phyloP scores from a whole-genome alignment of 1,140 invertebrate genomes.

The Rhopalosiphum padi region DNA sequence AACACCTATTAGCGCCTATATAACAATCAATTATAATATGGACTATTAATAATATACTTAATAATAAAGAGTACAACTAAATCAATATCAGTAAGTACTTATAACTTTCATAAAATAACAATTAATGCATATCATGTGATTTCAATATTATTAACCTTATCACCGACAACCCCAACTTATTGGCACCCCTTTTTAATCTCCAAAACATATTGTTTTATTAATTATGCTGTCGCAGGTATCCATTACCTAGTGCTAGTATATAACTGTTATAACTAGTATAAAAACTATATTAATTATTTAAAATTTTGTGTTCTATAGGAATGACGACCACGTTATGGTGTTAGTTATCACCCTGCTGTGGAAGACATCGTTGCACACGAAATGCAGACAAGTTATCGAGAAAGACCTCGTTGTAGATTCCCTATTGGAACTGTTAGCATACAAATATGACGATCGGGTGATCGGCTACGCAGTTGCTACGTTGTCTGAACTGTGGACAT shows the following conservation, averaged over 20 bases:
- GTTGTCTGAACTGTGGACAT: conserved; percentile 22
- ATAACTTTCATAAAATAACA: background rate
- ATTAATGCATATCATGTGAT: background rate
- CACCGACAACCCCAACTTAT: background rate
- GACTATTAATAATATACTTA: too few species aligned
- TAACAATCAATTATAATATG: too few species aligned
- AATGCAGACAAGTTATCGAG: background rate
- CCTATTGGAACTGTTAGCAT: background rate
- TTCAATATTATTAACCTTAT: background rate
- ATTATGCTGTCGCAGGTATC: background rate
- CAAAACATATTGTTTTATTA: background rate
- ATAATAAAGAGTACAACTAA: too few species aligned
- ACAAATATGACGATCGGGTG: background rate
- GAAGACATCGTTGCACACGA: background rate
- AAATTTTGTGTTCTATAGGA: background rate
- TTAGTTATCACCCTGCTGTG: background rate
- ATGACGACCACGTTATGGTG: background rate
- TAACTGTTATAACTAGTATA: background rate
- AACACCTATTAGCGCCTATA: too few species aligned
- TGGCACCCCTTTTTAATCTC: background rate
- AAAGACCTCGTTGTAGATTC: background rate
- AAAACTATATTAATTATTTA: too few species aligned
- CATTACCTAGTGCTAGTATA: background rate
- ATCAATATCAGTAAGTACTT: background rate
- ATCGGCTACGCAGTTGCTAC: conserved; percentile 5